A percentile compares a stretch with the other conserved stretches of the same genome.
phyloP scores from a whole-genome alignment of 2,797 vertebrate species.

The Tiaroga cobitis region DNA sequence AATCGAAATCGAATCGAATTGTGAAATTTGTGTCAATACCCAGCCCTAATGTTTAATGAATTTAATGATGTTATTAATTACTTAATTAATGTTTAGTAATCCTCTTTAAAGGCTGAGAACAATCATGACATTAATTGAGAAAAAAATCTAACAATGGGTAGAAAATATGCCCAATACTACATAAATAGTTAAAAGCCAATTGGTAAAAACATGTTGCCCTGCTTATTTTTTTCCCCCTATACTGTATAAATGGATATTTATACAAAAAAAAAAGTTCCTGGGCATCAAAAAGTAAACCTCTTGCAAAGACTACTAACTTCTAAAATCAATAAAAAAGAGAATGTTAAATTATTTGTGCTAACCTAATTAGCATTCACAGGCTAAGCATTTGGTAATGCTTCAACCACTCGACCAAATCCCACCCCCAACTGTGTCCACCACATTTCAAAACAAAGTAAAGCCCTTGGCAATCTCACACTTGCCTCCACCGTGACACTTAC shows the following conservation, averaged over 20 bases:
- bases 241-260: not conserved
- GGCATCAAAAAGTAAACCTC: not conserved
- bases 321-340: not conserved
- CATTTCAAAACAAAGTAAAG: conserved; percentile 21
- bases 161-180: not conserved
- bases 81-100: too few species aligned
- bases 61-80: too few species aligned
- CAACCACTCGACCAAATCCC: conserved; percentile 4
- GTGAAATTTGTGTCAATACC: too few species aligned
- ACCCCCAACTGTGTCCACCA: not conserved
- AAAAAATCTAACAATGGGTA: not conserved
- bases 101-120: too few species aligned
- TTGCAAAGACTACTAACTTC: not conserved
- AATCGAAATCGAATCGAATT: too few species aligned
- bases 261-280: not conserved
- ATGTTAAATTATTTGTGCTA: not conserved
- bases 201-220: not conserved
- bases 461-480: conserved; percentile 13
- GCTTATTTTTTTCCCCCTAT: not conserved
- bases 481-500: not conserved
- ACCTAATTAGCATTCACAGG: conserved; percentile 13
- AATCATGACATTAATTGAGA: too few species aligned
- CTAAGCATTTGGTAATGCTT: not conserved
- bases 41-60: too few species aligned
- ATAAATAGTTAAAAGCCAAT: not conserved